Base-by-base conservation (phyloP, 2,113 vertebrate genomes). In the Grantiella picta region DNA sequence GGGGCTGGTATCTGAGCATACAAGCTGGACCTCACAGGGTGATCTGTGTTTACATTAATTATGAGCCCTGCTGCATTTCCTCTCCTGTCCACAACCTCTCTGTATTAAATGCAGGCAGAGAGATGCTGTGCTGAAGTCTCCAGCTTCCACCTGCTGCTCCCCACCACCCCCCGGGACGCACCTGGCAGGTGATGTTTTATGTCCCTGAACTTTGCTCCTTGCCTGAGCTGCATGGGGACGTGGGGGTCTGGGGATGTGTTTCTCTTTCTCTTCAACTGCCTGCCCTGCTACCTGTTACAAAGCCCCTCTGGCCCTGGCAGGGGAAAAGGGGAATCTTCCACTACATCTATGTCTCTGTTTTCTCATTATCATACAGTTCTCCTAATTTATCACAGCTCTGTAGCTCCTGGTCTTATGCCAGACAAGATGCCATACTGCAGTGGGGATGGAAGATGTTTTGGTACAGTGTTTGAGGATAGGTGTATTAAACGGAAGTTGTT, bases 111-210 rank as follows among this genome's bases (percentile, higher is more conserved):
- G 6, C 3, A 38, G 31, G 11, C 25, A 66, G 47, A 42, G 21
- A 91, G 83, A 60, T 23, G 11, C 33, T 28, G 27, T 0, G 0
- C 12, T 56, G 29, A 70, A 22, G 0, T 33, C 21, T 29, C 35
- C 47, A 50, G 25, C 29, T 13, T 54, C 63, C 56, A 25, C 35
- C 57, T 72, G 57, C 33, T 11, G 0, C 15, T 89, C 28, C 19
- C 47, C 6, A 45, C 38, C 25, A 59, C 10, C 7, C 3, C 20
- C 1, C 3, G 11, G 10, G 15, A 47, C 22, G 47, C 23, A 75
- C 27, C 4, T 2, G 1, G 18, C 0, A 0, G 81, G 9, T 5
- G 5, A 14, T 18, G 12, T 45, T 53, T 63, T 66, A 59, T 81
- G 45, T 73, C 29, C 13, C 33, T 56, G 82, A 27, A 63, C 52